phyloP scores from a whole-genome alignment of 2,888 invertebrate genomes.

The Xanthostigma xanthostigma region DNA sequence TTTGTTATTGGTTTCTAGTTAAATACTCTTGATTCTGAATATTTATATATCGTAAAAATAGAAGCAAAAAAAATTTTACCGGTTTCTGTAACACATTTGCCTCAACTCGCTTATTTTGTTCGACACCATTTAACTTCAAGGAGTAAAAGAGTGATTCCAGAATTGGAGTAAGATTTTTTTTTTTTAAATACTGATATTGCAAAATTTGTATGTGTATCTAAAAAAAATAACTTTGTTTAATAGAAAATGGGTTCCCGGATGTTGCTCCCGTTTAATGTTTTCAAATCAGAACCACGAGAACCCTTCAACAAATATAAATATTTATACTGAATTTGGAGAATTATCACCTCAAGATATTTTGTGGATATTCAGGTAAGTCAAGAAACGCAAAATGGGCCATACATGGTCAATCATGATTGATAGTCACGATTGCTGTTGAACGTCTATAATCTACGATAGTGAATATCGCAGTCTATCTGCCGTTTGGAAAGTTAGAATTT shows the following conservation, averaged over 20 bases:
- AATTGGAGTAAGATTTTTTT: constrained; percentile 48
- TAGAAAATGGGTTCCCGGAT: constrained; percentile 58
- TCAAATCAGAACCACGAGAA: constrained; percentile 12
- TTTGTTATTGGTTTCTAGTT: constrained; percentile 15
- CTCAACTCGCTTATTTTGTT: constrained; percentile 54
- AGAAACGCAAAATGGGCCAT: no score
- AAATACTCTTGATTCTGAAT: constrained; percentile 31
- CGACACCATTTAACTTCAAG: constrained; percentile 45
- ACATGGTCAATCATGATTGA: no score
- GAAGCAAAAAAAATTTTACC: constrained; percentile 41
- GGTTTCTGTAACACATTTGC: constrained; percentile 32
- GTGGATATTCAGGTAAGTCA: constrained; percentile 42
- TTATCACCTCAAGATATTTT: constrained; percentile 46
- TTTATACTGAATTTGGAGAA: constrained; percentile 59
- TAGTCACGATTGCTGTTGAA: no score
- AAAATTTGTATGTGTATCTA: constrained; percentile 1
- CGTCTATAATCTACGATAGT: no score
- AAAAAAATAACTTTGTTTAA: constrained; percentile 11
- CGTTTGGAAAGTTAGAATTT: no score
- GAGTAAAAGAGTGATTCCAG: constrained; percentile 46
- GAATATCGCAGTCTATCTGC: no score
- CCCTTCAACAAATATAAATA: constrained; percentile 40
- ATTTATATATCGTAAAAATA: constrained; percentile 48
- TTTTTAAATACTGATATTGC: constrained; percentile 5
- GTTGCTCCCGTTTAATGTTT: constrained; percentile 46